phyloP scores from a whole-genome alignment of 2,888 invertebrate genomes.

The Metalampra italica region DNA sequence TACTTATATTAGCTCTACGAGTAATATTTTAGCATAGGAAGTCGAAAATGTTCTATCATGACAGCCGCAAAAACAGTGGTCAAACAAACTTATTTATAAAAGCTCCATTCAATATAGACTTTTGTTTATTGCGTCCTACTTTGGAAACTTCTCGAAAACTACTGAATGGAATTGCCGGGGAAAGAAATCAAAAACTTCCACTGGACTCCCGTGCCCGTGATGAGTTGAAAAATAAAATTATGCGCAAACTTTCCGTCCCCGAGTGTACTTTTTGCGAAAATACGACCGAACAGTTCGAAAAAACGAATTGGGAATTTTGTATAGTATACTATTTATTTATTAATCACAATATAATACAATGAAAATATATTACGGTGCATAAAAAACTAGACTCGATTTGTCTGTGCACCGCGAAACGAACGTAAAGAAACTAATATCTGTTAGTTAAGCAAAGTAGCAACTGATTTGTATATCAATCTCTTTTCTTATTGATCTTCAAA shows the following conservation, averaged over 20 bases:
- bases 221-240: constrained; percentile 48
- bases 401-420: too few relatives aligned
- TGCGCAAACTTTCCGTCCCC: constrained; percentile 29
- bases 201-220: constrained; percentile 19
- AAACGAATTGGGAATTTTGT: neutral
- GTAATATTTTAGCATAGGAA: too few relatives aligned
- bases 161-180: constrained; percentile 23
- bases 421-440: too few relatives aligned
- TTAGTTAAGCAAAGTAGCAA: too few relatives aligned
- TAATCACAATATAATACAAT: too few relatives aligned
- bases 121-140: constrained; percentile 32
- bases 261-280: constrained; percentile 8
- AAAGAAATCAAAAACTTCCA: constrained; percentile 34
- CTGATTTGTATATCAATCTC: too few relatives aligned
- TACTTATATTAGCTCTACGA: too few relatives aligned
- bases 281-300: constrained; percentile 1
- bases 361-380: too few relatives aligned
- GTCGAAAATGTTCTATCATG: neutral
- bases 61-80: neutral
- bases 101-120: constrained; percentile 6
- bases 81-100: constrained; percentile 10
- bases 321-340: too few relatives aligned
- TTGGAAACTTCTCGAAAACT: constrained; percentile 28
- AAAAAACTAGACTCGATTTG: too few relatives aligned
- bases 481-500: too few relatives aligned